Base-by-base conservation (phyloP, 2,113 vertebrate genomes). In the Capreolus pygargus region DNA sequence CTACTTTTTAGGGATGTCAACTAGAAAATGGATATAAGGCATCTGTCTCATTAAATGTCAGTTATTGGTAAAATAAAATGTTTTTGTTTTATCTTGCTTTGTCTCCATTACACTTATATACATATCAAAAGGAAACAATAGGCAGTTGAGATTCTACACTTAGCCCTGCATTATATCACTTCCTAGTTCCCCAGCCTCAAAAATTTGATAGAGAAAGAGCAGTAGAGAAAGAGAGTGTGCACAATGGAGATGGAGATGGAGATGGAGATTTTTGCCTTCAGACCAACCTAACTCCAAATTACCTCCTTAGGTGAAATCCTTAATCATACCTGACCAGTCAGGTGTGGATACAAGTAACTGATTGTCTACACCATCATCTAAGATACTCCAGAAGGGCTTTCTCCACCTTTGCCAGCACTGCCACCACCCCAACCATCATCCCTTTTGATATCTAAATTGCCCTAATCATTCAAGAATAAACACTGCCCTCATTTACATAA, bases 31-130 rank as follows among this genome's bases (percentile, higher is more conserved):
- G 21, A 83, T 52, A 83, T 83, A 83, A 83, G 52, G 50, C 81
- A 83, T 55, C 50, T 27, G 21, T 83, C 50, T 55, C 52, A 55
- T 55, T 55, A 55, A 36, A 54, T 82, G 52, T 55, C n/a, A 83
- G n/a, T 19, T 81, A 55, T 50, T 83, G 52, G 12, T 55, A 96
- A 96, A 74, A 86, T 19, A 79, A 89, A 87, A 76, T 55, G 5
- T 36, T 96, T 96, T 79, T 91, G n/a, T 76, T 95, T 74, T 85
- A 33, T 47, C 60, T 61, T 84, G 7, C 54, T 74, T 81, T 94
- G 33, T 79, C 91, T 88, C 91, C 36, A 84, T 81, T 84, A 30
- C 21, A 81, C 47, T 50, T 86, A 64, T 50, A 67, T 13, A 70
- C 30, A 82, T 39, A 55, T 36, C 58, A 95, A 94, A 55, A 79